Conservation (phyloP, 2,797 vertebrate genomes). For the Tenualosa thibaudeaui region DNA sequence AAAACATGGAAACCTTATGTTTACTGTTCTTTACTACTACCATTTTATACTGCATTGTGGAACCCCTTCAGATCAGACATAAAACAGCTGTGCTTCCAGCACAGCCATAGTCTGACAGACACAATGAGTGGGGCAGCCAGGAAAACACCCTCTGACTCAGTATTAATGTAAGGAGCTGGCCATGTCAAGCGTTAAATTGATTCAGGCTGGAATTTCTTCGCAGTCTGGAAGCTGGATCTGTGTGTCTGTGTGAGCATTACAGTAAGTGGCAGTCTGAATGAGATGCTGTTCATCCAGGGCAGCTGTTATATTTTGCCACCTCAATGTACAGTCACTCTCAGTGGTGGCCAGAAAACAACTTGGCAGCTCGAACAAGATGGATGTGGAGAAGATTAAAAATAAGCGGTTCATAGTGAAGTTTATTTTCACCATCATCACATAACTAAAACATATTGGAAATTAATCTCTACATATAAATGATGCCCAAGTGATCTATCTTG, state of each 20-base stretch:
- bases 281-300: conserved; percentile 67
- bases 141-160: conserved; percentile 16
- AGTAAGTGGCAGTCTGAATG: conserved; percentile 63
- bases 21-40: not conserved
- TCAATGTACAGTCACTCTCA: conserved; percentile 2
- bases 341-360: conserved; percentile 4
- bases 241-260: conserved; percentile 49
- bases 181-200: conserved; percentile 65
- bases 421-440: not conserved
- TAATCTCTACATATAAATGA: not conserved
- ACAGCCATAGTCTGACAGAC: conserved; percentile 27
- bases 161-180: conserved; percentile 53
- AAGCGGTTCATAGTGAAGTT: not conserved
- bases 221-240: conserved; percentile 64
- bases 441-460: not conserved
- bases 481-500: not conserved
- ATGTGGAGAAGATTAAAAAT: not conserved
- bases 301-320: conserved; percentile 40
- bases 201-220: conserved; percentile 56
- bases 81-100: not conserved
- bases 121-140: conserved; percentile 15
- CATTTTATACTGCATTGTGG: not conserved
- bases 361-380: not conserved
- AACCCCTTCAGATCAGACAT: conserved; percentile 5
- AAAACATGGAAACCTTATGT: not conserved